Percentiles rank a stretch among this genome's conserved stretches.
These are phyloP conservation scores for Marisa cornuarietis DNA, from an alignment of 1,140 invertebrate genomes.

Conservation along the genomic window DNA sequence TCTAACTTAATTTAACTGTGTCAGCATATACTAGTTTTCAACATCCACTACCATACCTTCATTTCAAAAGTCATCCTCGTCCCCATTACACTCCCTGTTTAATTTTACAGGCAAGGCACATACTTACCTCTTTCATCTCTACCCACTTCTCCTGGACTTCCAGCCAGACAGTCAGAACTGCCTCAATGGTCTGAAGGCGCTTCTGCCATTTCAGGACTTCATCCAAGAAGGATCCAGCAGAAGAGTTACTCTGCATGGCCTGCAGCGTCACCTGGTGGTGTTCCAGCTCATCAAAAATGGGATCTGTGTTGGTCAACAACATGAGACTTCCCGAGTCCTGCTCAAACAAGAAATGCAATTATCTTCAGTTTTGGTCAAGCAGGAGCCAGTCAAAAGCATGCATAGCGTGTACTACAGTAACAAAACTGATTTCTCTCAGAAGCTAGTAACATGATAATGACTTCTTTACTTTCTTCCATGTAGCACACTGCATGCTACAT, in stretches of 20 bases:
- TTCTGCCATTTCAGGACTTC: slow-evolving; percentile 67
- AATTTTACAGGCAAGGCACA: too few species aligned
- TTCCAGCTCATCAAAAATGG: slow-evolving; percentile 65
- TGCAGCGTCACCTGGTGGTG: slow-evolving; percentile 64
- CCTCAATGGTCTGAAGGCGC: slow-evolving; percentile 63
- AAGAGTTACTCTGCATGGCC: slow-evolving; percentile 62
- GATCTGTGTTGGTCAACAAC: slow-evolving; percentile 58
- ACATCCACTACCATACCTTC: background rate
- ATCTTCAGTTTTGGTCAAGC: too few species aligned
- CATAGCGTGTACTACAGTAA: too few species aligned
- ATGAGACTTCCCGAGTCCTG: slow-evolving; percentile 53
- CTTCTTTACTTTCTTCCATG: too few species aligned
- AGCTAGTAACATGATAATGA: too few species aligned
- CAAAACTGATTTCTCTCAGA: too few species aligned
- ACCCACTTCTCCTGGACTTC: slow-evolving; percentile 66
- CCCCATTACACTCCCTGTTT: background rate
- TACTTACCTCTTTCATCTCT: slow-evolving; percentile 61
- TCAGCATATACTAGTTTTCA: too few species aligned
- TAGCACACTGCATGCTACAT: too few species aligned
- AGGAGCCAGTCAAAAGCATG: too few species aligned
- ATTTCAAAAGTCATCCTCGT: background rate
- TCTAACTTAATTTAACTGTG: too few species aligned
- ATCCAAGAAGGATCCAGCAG: slow-evolving; percentile 64
- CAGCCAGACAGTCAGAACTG: slow-evolving; percentile 62
- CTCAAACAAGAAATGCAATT: background rate